Conservation (phyloP, 2,797 vertebrate genomes). For the Chaenodraco wilsoni region DNA sequence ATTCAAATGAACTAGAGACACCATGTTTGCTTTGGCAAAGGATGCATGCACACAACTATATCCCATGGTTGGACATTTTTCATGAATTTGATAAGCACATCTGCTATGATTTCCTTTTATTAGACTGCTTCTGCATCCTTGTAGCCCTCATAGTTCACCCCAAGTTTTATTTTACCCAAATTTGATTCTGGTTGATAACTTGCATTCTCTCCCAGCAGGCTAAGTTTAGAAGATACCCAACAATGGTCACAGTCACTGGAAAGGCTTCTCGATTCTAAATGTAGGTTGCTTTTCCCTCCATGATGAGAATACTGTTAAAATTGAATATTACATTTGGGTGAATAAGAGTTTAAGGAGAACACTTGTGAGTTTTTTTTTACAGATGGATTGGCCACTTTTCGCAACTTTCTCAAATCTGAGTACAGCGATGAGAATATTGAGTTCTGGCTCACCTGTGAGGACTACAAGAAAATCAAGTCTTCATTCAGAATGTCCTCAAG, state of each 20-base stretch:
- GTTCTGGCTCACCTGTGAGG: conserved; percentile 92
- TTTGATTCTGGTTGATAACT: conserved; percentile 58
- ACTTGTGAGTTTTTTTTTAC: background rate
- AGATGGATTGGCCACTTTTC: conserved; percentile 88
- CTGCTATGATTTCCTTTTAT: conserved; percentile 45
- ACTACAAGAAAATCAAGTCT: conserved; percentile 88
- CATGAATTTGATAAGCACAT: conserved; percentile 61
- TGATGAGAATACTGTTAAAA: conserved; percentile 33
- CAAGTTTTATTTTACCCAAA: conserved; percentile 51
- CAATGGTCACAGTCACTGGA: conserved; percentile 91
- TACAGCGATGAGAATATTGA: conserved; percentile 92
- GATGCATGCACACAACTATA: conserved; percentile 36
- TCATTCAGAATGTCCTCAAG: conserved; percentile 82
- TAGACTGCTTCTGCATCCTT: conserved; percentile 25
- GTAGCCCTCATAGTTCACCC: background rate
- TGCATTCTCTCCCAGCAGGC: conserved; percentile 79
- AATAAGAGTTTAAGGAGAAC: conserved; percentile 16
- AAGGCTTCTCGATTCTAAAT: conserved; percentile 87
- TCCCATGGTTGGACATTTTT: conserved; percentile 59
- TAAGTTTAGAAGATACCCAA: conserved; percentile 88
- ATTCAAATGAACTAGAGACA: conserved; percentile 72
- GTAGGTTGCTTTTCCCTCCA: conserved; percentile 78
- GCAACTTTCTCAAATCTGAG: conserved; percentile 89
- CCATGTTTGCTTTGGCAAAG: conserved; percentile 76
- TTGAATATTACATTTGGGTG: conserved; percentile 40